Base-by-base conservation (phyloP, 2,888 invertebrate genomes). In the Hypselothyrea guttata region DNA sequence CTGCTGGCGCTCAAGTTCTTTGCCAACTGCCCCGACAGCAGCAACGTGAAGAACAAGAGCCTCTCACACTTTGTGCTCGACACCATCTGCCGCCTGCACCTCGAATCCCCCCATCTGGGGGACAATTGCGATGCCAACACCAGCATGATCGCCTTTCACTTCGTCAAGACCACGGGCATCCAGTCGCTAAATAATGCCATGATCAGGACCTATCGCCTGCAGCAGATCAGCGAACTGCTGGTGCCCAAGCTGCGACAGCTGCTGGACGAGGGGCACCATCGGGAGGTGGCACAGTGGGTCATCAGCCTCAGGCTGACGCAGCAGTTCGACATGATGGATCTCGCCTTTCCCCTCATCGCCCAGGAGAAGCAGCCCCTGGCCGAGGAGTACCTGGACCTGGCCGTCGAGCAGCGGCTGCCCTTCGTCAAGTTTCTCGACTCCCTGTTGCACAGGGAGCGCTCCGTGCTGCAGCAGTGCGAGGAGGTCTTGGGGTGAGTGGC, bases 361-460 rank as follows among this genome's bases (percentile, higher is more conserved):
- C 96, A 97, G 91, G 96, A 96, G 86, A 96, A 95, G 87, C 89
- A 93, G 9, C 93, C 92, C 65, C 90, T 95, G 68, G 93, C 94
- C 38, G 95, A 97, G 88, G 94, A 94, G 55, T 96, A 95, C 90
- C 90, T 97, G 70, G 90, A 90, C 42, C 92, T 92, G 46, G 93
- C 93, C 62, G 92, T 92, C 5, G 89, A 91, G 41, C 93, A 95
- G 86, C 95, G 95, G 45, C 89, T 90, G 58, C 91, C 92, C 15
- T 91, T 96, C 27, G 91, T 97, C 16, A 89, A 91, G 61, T 95
- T 93, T 87, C 91, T 97, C 60, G 97, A 97, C 87, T 91, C 92
- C 42, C 89, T 95, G 46, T 90, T 96, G 12, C 92, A 93, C 60
- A 93, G 92, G 81, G 91, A 92, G 30, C 91, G 91, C 47, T 91